Evolutionary conservation across 2,888 invertebrate genomes (phyloP), one percentile per base, ranked within the genome.

Genomic region (Cerceris ruficornis): DNA sequence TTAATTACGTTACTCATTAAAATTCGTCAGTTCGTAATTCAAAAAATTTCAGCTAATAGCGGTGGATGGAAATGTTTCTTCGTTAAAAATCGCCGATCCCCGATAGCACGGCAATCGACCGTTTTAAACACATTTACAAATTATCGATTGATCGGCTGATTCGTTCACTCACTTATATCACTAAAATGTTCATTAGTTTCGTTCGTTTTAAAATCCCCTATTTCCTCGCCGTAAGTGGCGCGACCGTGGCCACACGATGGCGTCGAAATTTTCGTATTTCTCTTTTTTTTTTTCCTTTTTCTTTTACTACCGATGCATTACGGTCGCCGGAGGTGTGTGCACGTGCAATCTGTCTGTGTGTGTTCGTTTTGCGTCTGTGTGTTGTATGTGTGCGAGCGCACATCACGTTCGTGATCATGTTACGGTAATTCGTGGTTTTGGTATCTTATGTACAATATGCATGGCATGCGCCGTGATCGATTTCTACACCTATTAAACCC

Each of bases 41-140:
- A 83, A 86, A 83, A 86, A 86, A 84, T 80, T 84, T 85, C 82
- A 84, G 82, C 84, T 87, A 87, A 77, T 85, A 88, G 88, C 87
- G 86, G 86, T 91, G 90, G 91, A 90, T 91, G 91, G 91, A 91
- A 90, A 91, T 89, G 87, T 90, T 86, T 86, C 80, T 86, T 86
- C 86, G 86, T 86, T 86, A 85, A 86, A 86, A 86, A 86, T 84
- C 71, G 80, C 81, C 86, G 83, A 84, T 79, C 71, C 42, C 75
- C 77, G 71, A 81, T 68, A 75, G 71, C 79, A 74, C 81, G 74
- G 70, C 69, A 72, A 83, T 84, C 80, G 81, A 81, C 76, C 81
- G 74, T 57, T 65, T 79, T 75, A 75, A 80, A 83, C 88, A 86
- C 87, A 86, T 88, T 88, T 88, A 88, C 86, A 88, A 85, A 81